Conservation (phyloP, 2,113 vertebrate species). For the Climacteris rufus region DNA sequence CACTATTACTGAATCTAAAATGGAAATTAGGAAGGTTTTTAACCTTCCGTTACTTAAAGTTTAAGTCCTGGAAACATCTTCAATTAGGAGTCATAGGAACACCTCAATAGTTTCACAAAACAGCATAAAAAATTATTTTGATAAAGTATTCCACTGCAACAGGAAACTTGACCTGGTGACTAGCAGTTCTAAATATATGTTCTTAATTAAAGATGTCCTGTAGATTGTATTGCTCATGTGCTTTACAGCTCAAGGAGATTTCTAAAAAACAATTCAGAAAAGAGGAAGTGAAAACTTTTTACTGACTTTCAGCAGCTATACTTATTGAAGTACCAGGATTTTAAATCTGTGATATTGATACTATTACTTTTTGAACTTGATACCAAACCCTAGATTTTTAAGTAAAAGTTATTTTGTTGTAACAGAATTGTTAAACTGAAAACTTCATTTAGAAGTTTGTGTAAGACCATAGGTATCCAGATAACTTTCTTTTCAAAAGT, state of each 20-base stretch:
- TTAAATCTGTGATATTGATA: neutral
- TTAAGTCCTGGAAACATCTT: neutral
- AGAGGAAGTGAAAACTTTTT: neutral
- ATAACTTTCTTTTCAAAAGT: neutral
- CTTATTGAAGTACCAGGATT: neutral
- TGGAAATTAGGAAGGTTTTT: neutral
- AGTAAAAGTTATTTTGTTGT: neutral
- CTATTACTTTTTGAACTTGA: neutral
- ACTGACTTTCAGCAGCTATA: neutral
- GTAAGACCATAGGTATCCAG: neutral
- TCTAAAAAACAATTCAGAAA: neutral
- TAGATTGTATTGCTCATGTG: neutral
- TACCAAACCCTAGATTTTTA: neutral
- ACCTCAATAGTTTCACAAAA: neutral
- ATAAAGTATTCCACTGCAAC: neutral
- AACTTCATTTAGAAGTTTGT: neutral
- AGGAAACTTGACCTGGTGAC: neutral
- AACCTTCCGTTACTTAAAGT: neutral
- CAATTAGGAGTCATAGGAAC: neutral
- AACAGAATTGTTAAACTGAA: neutral
- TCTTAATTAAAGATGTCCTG: neutral
- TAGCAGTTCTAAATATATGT: neutral
- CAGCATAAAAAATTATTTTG: neutral
- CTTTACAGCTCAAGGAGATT: neutral
- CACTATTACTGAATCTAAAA: neutral